Evolutionary conservation across 2,113 vertebrate genomes (phyloP), one percentile per base, ranked within the genome.

Genomic region (Pseudonaja textilis): DNA sequence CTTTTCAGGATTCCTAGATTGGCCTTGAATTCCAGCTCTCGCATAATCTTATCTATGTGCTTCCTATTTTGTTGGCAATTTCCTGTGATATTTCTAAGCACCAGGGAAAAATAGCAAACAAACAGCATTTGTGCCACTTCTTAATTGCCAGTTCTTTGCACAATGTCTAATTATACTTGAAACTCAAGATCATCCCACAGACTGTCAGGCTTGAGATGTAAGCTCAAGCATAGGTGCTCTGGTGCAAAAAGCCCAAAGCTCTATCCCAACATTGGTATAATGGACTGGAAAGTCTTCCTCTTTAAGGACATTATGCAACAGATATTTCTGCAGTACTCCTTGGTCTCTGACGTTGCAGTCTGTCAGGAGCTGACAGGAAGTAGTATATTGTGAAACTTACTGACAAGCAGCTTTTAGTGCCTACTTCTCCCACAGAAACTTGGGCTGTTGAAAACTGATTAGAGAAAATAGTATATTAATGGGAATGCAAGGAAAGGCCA

Each of bases 11-110:
- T 56, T 69, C 14, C 26, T 91, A 61, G 22, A 55, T 6, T n/a
- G n/a, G 56, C 69, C 50, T 34, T 87, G 39, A 69, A 69, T 86
- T 90, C 56, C 45, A 34, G 6, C 42, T 34, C 50, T 91, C 92
- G 39, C 56, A 69, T 34, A 87, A 90, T 61, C 74, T 64, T 89
- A 90, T 89, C 88, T 74, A n/a, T 34, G 74, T 69, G 81, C 14
- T 92, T 89, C 81, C 57, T 39, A 93, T 91, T 29, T 85, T 64
- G 91, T 45, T 55, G 22, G 54, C 93, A 56, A 90, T 93, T 93
- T 92, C 93, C 93, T 93, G 56, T 92, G 88, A 74, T 88, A 92
- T 92, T 93, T 91, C 87, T 92, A 87, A 92, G 81, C 22, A 89
- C 56, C 34, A 39, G 34, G 57, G 90, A 56, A 34, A 88, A 81